phyloP scores from a whole-genome alignment of 1,140 invertebrate species.

The Halictus rubicundus region DNA sequence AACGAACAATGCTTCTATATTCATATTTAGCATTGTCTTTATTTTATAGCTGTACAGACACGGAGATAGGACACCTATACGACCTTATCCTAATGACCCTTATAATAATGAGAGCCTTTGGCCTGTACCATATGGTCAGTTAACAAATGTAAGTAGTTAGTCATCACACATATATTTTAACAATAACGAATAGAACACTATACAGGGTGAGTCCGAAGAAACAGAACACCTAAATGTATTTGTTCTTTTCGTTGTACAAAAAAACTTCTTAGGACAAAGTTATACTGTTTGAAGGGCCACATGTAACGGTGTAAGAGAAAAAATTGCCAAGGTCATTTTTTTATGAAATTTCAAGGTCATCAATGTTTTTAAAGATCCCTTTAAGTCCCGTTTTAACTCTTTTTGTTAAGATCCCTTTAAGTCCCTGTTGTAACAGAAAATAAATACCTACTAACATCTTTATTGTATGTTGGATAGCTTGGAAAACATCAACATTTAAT shows the following conservation, averaged over 20 bases:
- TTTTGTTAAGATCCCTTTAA: too few relatives aligned
- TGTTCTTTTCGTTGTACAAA: too few relatives aligned
- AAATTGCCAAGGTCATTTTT: too few relatives aligned
- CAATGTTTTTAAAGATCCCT: too few relatives aligned
- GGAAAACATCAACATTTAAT: slow-evolving; percentile 90
- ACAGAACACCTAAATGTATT: too few relatives aligned
- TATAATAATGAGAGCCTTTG: slow-evolving; percentile 85
- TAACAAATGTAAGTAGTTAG: slow-evolving; percentile 86
- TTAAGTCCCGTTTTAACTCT: too few relatives aligned
- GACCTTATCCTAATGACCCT: slow-evolving; percentile 89
- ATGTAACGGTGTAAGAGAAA: too few relatives aligned
- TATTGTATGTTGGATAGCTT: slow-evolving; percentile 77
- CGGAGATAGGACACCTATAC: slow-evolving; percentile 90
- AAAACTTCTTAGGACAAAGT: too few relatives aligned
- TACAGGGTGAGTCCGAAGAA: too few relatives aligned
- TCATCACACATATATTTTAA: not conserved
- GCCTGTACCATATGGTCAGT: slow-evolving; percentile 89
- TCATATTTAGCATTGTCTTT: slow-evolving; percentile 10
- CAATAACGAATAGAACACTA: not conserved
- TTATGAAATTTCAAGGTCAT: too few relatives aligned
- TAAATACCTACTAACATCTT: slow-evolving; percentile 14
- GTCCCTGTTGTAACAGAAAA: not conserved
- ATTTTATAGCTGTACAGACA: slow-evolving; percentile 85
- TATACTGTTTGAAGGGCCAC: too few relatives aligned
- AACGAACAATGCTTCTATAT: not conserved